Base-by-base conservation (phyloP, 2,797 vertebrate genomes). In the Bradypodion ventrale region DNA sequence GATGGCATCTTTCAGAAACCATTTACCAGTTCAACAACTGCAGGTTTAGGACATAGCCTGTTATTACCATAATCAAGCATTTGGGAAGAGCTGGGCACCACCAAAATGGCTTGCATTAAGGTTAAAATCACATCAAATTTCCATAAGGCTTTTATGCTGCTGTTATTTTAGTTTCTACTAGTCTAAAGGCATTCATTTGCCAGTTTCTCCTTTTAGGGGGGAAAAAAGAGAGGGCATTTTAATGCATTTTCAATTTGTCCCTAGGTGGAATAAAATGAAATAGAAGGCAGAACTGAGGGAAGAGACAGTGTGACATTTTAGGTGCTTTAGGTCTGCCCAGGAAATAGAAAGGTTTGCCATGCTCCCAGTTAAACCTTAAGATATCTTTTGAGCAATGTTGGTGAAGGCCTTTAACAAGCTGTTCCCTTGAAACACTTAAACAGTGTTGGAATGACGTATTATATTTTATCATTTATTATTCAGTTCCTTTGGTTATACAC, bases 171-270 rank as follows among this genome's bases (percentile, higher is more conserved):
- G 40, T 27, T 93, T 94, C 94, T 87, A 89, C 77, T 90, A 87
- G 81, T 92, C 90, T 86, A 83, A 88, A 88, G 88, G 72, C 82
- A 87, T 90, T 93, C 85, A 91, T 94, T 94, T 93, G 82, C 82
- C 91, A 79, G 69, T 62, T 91, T 66, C 49, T 83, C 93, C 93
- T 93, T 73, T 35, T 27, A 46, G n/a, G 32, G 52, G 35, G 5
- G 65, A 2, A 94, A 94, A 94, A 2, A 94, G 94, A 94, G 83
- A 89, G 83, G 91, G 89, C 87, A 25, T 87, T 95, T 94, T 94
- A 95, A 95, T 93, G 92, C 29, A 90, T 90, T 95, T 90, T 89
- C 91, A 94, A 87, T 94, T 95, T 93, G 37, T 68, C 91, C 78
- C 94, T 93, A 93, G 76, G 68, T 90, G 37, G 85, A 86, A 91